Conservation (phyloP, 2,888 invertebrate species). For the Tiphia femorata region DNA sequence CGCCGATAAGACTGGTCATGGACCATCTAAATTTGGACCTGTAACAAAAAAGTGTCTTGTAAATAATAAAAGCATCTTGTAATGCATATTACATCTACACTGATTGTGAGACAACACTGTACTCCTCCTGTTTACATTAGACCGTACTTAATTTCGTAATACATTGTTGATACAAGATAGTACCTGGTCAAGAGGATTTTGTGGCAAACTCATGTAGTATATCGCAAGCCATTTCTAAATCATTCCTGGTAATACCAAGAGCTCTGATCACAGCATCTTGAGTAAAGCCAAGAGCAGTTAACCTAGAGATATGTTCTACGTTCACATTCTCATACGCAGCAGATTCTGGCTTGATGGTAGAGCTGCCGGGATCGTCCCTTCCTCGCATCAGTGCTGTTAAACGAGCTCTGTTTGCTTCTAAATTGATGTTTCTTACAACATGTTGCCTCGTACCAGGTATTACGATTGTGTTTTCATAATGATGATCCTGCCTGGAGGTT, state of each 20-base stretch:
- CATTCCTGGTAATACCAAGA: constrained; percentile 91
- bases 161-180: too few species aligned
- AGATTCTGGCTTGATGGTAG: constrained; percentile 59
- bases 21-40: constrained; percentile 50
- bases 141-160: too few species aligned
- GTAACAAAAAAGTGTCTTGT: constrained; percentile 24
- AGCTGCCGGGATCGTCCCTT: constrained; percentile 57
- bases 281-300: constrained; percentile 91
- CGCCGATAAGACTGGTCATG: constrained; percentile 54
- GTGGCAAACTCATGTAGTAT: constrained; percentile 91
- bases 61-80: constrained; percentile 1
- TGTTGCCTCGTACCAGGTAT: constrained; percentile 68
- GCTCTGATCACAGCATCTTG: constrained; percentile 93
- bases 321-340: constrained; percentile 88
- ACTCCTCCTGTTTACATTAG: too few species aligned
- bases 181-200: constrained; percentile 70
- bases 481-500: constrained; percentile 68
- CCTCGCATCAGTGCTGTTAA: constrained; percentile 63
- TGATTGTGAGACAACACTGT: too few species aligned
- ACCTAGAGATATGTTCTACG: constrained; percentile 88
- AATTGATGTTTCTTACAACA: constrained; percentile 65
- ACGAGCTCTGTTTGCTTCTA: constrained; percentile 59
- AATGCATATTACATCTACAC: too few species aligned
- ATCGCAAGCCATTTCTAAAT: constrained; percentile 96
- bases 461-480: constrained; percentile 71